Conservation (phyloP, 2,113 vertebrate species). For the Podarcis raffonei region DNA sequence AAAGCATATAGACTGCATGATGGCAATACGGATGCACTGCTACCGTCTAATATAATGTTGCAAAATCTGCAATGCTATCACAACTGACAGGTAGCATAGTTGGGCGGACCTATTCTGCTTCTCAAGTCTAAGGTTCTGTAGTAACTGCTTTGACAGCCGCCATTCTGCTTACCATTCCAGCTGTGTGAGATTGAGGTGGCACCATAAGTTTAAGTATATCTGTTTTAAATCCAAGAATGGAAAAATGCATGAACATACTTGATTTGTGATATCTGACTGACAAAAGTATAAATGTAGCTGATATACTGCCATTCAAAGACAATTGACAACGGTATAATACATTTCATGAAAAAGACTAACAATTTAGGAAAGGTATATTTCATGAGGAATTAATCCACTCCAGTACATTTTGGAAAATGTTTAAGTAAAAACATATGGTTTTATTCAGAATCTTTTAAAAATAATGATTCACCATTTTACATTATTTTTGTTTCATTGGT, state of each 20-base stretch:
- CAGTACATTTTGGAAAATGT: neutral
- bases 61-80: neutral
- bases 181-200: neutral
- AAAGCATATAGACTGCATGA: neutral
- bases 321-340: neutral
- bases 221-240: neutral
- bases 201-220: slow-evolving; percentile 3
- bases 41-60: neutral
- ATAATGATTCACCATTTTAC: neutral
- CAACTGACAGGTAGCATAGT: neutral
- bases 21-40: neutral
- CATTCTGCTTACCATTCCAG: neutral
- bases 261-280: slow-evolving; percentile 19
- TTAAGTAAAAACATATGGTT: neutral
- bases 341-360: slow-evolving; percentile 12
- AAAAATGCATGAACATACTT: neutral
- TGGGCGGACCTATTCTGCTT: neutral
- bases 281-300: neutral
- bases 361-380: neutral
- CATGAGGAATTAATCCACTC: neutral
- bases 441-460: neutral
- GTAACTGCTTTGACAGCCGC: slow-evolving; percentile 8
- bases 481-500: neutral
- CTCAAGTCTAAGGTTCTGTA: neutral
- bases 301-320: neutral